These are phyloP conservation scores for Grallaria varia DNA, from an alignment of 2,113 vertebrate genomes.

Conservation along the genomic window DNA sequence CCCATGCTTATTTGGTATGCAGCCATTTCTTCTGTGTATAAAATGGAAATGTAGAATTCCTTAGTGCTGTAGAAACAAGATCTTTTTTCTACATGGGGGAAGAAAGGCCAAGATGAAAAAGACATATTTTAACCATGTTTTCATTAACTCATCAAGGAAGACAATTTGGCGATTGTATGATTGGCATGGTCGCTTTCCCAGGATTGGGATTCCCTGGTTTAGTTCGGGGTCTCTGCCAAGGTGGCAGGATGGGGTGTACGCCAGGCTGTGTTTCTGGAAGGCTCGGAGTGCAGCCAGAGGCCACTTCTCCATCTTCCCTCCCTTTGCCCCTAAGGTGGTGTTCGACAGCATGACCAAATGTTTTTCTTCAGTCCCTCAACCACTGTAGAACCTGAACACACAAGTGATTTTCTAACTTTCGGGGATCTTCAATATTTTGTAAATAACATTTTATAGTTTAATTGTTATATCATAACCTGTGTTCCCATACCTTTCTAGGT, in stretches of 20 bases:
- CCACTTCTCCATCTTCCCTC: background rate
- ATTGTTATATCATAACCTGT: background rate
- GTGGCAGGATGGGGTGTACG: background rate
- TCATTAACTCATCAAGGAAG: background rate
- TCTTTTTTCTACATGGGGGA: background rate
- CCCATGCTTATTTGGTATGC: background rate
- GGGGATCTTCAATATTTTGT: too few relatives aligned
- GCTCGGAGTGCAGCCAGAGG: background rate
- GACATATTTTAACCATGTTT: background rate
- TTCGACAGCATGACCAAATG: background rate
- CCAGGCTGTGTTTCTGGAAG: rapidly evolving
- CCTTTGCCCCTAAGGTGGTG: background rate
- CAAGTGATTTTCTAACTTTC: background rate
- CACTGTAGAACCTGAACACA: background rate
- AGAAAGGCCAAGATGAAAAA: background rate
- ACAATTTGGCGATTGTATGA: rapidly evolving
- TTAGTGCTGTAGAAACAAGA: background rate
- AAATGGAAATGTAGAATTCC: background rate
- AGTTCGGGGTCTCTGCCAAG: background rate
- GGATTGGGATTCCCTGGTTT: background rate
- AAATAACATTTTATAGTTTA: background rate
- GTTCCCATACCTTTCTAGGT: background rate
- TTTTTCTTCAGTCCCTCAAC: background rate
- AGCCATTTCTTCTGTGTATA: background rate
- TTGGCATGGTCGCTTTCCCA: background rate